Evolutionary conservation across 2,888 invertebrate species (phyloP), one percentile per base, ranked within the genome.

Genomic region (Mythimna impura): DNA sequence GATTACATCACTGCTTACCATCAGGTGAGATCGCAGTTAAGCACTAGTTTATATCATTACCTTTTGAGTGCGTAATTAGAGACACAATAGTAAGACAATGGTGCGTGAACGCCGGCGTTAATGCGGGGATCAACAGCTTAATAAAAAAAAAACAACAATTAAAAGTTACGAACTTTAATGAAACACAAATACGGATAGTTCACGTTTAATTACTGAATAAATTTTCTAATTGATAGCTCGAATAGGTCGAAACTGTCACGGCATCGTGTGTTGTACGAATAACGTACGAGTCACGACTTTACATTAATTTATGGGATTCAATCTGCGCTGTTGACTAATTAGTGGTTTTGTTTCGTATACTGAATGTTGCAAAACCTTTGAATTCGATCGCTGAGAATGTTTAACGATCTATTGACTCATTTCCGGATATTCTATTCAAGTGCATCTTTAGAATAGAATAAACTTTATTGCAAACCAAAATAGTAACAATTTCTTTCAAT

Each of bases 221-320:
- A 74, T 74, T 70, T 57, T 72, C 55, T 66, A 79, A 77, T 77
- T 65, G 50, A 72, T 78, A 66, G 69, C 72, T 52, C 17, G 72
- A 78, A 70, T 75, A 73, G 78, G 77, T 82, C 74, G 66, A 69
- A 73, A 80, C 65, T 73, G 74, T 76, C 76, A 84, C 71, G 71
- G 69, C 67, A 58, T 82, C 69, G 82, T 82, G 78, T 73, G 71
- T 74, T 71, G 54, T 76, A 69, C 65, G 63, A 66, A 80, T 71
- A 81, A 81, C 73, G 61, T 71, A 61, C 71, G 55, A 80, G 73
- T 78, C 84, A 80, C 82, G 85, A 85, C 36, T 77, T 25, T 8
- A 66, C 14, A 10, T 67, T 12, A 71, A 84, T 82, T 83, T 66
- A 81, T 78, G 62, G 69, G 63, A 71, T 76, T 75, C n/a, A 67